Evolutionary conservation across 2,888 invertebrate species (phyloP).

Genomic region (Dryococelus australis): DNA sequence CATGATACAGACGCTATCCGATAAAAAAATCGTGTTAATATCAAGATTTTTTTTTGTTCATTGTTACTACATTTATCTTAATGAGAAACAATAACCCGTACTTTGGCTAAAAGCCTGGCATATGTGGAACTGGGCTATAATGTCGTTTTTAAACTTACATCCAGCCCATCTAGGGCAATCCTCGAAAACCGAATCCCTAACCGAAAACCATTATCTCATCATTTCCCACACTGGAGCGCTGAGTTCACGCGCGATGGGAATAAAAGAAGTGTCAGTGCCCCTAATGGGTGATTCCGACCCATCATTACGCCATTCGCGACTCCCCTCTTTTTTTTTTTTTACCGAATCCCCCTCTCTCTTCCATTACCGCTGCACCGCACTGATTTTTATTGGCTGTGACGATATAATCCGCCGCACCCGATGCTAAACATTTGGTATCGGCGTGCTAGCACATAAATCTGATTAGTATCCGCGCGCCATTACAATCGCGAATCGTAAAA

Average conservation of each 20-base stretch:
- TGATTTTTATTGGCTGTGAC: slow-evolving; percentile 16
- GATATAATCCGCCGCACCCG: neutral
- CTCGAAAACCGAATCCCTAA: too few species aligned
- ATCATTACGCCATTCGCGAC: neutral
- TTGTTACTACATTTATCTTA: too few species aligned
- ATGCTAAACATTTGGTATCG: slow-evolving; percentile 4
- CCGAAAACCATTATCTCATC: neutral
- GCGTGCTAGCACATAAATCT: neutral
- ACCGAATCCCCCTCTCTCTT: neutral
- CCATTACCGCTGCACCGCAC: neutral
- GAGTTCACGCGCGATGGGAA: neutral
- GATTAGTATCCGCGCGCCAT: neutral
- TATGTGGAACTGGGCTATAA: too few species aligned
- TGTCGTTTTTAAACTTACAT: too few species aligned
- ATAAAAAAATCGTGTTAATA: too few species aligned
- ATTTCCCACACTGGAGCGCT: neutral
- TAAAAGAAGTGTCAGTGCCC: neutral
- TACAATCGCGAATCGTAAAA: neutral
- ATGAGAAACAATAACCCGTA: too few species aligned
- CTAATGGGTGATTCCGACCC: neutral
- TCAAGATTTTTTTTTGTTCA: too few species aligned
- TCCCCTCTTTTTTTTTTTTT: neutral
- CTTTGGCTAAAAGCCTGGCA: too few species aligned
- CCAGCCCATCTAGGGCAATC: too few species aligned
- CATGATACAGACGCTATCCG: too few species aligned